Percentiles rank a stretch among this genome's conserved stretches.
Evolutionary conservation across 2,113 vertebrate species (phyloP).

Genomic region (Benthochromis sp.): DNA sequence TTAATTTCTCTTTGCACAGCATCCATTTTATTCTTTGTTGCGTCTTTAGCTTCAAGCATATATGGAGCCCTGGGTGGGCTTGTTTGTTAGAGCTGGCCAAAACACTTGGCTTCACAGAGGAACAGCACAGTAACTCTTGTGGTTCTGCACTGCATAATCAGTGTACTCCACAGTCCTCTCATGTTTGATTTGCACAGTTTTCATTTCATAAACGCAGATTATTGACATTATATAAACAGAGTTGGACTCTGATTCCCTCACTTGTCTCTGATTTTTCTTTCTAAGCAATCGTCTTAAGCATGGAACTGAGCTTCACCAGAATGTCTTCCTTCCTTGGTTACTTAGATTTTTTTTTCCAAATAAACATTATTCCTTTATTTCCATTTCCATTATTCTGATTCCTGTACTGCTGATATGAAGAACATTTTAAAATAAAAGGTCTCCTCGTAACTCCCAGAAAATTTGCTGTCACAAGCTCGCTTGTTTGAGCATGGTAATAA

Average conservation of each 20-base stretch:
- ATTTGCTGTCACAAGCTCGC: background rate
- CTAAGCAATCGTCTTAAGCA: background rate
- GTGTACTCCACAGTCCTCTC: background rate
- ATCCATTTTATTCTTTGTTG: background rate
- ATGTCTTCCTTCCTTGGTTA: background rate
- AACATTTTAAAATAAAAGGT: background rate
- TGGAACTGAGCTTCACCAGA: background rate
- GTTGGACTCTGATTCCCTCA: background rate
- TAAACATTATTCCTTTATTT: background rate
- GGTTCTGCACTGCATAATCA: background rate
- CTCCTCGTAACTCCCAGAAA: background rate
- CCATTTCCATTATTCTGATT: background rate
- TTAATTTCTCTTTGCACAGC: background rate
- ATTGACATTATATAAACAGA: background rate
- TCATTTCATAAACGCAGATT: background rate
- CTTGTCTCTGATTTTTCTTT: background rate
- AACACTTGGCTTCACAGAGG: background rate
- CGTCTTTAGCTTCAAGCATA: background rate
- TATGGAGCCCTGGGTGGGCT: background rate
- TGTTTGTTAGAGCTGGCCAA: background rate
- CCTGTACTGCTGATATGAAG: background rate
- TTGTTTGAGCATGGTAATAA: background rate
- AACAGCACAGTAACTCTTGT: background rate
- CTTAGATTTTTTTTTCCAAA: background rate
- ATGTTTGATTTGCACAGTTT: background rate